Evolutionary conservation across 2,113 vertebrate genomes (phyloP), one percentile per base, ranked within the genome.

Genomic region (Ahaetulla prasina): DNA sequence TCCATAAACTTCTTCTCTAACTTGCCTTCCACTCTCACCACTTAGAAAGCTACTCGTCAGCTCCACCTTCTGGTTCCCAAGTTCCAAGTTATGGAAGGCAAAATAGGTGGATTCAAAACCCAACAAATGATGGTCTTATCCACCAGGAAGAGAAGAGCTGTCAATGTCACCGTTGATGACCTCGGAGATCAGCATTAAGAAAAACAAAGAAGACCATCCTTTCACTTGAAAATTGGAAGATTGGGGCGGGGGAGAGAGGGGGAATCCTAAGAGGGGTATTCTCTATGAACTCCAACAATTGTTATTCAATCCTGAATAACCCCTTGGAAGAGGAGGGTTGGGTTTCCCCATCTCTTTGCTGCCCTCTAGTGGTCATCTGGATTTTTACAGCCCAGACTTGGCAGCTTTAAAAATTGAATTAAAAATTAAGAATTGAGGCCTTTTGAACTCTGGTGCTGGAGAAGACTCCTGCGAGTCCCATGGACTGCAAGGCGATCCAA

Each of bases 31-130:
- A 9, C 18, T 22, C 27, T 49, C 11, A 14, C 7, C 2, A 22
- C 43, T 85, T 85, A 7, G n/a, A 92, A 92, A 93, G 50, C 91
- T 92, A 74, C 49, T 22, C 87, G 49, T 90, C 93, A 80, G 88
- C 93, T 92, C 91, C 93, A 92, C 52, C 93, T 93, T 90, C 93
- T 92, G 91, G 93, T 54, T 74, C 92, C 60, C 50, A 22, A 43
- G 43, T 50, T 91, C 80, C 80, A 39, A 52, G 39, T 14, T 14
- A 87, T 27, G 57, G 10, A 43, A 63, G 74, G 74, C 8, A 54
- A 92, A 11, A 88, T 12, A 1, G 9, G 39, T 14, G 52, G 68
- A 74, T 35, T 74, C n/a, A 16, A 35, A 74, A 35, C 63, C 53
- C 63, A 74, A 18, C 14, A 1, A 18, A 74, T 74, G 16, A 74